Conservation (phyloP, 2,797 vertebrate genomes). For the Ctenopoma multispine region DNA sequence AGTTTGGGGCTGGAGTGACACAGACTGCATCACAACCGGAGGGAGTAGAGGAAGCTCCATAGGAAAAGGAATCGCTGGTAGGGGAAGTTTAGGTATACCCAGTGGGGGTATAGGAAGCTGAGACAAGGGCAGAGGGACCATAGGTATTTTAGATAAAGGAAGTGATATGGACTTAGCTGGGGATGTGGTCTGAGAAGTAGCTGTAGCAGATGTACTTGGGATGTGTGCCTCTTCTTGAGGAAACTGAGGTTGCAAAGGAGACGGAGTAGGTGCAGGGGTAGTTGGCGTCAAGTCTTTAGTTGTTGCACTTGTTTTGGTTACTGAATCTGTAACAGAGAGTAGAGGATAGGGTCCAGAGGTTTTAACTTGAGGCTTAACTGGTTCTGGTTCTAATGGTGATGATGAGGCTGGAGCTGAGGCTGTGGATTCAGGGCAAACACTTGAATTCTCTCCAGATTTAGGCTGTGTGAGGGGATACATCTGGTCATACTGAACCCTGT, state of each 20-base stretch:
- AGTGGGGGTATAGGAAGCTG: slow-evolving; percentile 71
- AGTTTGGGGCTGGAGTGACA: slow-evolving; percentile 90
- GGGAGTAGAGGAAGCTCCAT: slow-evolving; percentile 96
- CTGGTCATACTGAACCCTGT: slow-evolving; percentile 95
- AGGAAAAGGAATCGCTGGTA: slow-evolving; percentile 91
- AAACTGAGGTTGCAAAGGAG: slow-evolving; percentile 54
- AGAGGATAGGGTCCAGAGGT: slow-evolving; percentile 68
- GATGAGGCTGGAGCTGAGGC: slow-evolving; percentile 69
- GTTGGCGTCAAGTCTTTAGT: slow-evolving; percentile 49
- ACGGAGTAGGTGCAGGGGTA: slow-evolving; percentile 39
- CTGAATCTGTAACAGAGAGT: slow-evolving; percentile 46
- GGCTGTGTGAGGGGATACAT: slow-evolving; percentile 90
- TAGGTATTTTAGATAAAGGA: slow-evolving; percentile 71
- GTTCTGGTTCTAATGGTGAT: slow-evolving; percentile 84
- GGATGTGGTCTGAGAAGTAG: slow-evolving; percentile 57
- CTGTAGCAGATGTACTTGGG: slow-evolving; percentile 48
- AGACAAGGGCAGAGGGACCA: slow-evolving; percentile 72
- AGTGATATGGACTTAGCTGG: slow-evolving; percentile 55
- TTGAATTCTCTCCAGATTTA: slow-evolving; percentile 82
- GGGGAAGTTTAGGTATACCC: slow-evolving; percentile 75
- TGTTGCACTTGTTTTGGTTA: slow-evolving; percentile 44
- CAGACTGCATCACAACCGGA: slow-evolving; percentile 94
- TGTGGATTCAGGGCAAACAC: slow-evolving; percentile 78
- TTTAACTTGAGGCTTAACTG: slow-evolving; percentile 81
- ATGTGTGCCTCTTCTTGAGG: slow-evolving; percentile 50